Conservation (phyloP, 2,113 vertebrate species). For the Sisor rabdophorus region DNA sequence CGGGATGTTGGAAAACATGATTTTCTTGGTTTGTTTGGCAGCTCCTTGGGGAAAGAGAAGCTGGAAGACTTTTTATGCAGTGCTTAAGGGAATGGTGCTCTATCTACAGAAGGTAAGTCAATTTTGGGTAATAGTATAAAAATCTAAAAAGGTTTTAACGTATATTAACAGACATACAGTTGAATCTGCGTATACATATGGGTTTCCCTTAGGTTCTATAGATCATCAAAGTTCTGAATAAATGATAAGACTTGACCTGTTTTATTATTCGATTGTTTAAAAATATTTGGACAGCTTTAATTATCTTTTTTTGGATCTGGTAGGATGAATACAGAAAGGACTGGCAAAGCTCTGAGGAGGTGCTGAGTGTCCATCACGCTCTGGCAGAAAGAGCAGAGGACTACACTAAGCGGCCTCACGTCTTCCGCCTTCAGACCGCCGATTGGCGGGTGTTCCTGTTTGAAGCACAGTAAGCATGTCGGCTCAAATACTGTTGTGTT, state of each 20-base stretch:
- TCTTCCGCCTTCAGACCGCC: constrained; percentile 85
- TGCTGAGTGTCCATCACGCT: constrained; percentile 85
- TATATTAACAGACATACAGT: no score
- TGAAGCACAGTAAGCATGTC: constrained; percentile 78
- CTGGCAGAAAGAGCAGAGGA: constrained; percentile 75
- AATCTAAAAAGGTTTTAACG: no score
- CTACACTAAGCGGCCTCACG: constrained; percentile 84
- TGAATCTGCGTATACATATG: neutral
- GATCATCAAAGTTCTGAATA: neutral
- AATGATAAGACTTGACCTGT: neutral
- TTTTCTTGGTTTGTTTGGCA: constrained; percentile 51
- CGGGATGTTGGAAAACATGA: neutral
- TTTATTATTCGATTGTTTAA: neutral
- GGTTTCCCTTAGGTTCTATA: neutral
- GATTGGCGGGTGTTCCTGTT: constrained; percentile 91
- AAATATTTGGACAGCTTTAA: neutral
- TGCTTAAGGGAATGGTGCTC: constrained; percentile 84
- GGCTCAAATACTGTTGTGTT: no score
- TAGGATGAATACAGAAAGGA: constrained; percentile 72
- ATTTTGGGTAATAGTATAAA: no score
- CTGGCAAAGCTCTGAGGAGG: constrained; percentile 72
- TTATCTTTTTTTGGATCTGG: neutral
- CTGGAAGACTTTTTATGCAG: constrained; percentile 84
- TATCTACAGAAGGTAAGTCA: constrained; percentile 81
- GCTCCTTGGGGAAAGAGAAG: constrained; percentile 86